A percentile compares a stretch with the other conserved stretches of the same genome.
These are phyloP conservation scores for Bambusicola thoracicus DNA, from an alignment of 2,113 vertebrate species.

Conservation along the genomic window DNA sequence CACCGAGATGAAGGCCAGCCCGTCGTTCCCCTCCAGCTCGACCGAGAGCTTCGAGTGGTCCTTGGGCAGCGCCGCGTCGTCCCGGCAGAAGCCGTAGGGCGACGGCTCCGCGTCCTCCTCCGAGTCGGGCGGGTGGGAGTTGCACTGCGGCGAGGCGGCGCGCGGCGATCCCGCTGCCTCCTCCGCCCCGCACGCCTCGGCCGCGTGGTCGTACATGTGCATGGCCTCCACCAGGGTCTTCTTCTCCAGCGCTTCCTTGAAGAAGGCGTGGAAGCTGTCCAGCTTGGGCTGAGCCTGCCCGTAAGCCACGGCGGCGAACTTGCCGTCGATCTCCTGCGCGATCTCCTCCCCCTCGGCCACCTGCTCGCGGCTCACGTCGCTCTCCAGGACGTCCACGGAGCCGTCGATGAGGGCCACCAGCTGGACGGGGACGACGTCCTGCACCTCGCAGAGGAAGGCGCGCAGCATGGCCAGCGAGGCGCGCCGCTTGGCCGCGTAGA, in stretches of 20 bases:
- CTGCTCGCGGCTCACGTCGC: conserved; percentile 87
- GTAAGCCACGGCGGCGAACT: conserved; percentile 84
- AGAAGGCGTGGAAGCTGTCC: conserved; percentile 89
- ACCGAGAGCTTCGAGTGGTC: conserved; percentile 85
- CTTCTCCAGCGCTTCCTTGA: conserved; percentile 92
- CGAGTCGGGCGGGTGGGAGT: conserved; percentile 87
- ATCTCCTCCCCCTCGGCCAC: conserved; percentile 91
- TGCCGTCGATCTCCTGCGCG: conserved; percentile 91
- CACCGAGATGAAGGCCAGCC: conserved; percentile 84
- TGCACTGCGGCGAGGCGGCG: conserved; percentile 89
- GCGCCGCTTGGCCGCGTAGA: conserved; percentile 89
- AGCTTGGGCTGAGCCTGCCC: conserved; percentile 87
- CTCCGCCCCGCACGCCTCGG: conserved; percentile 82
- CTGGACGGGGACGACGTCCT: conserved; percentile 94
- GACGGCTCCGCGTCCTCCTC: conserved; percentile 76
- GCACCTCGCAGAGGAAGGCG: conserved; percentile 95
- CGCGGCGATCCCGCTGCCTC: conserved; percentile 69
- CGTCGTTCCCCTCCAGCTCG: conserved; percentile 88
- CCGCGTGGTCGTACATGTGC: conserved; percentile 93
- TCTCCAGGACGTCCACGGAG: conserved; percentile 83
- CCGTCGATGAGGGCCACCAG: conserved; percentile 88
- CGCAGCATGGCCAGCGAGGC: conserved; percentile 93
- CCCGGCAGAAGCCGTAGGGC: no score
- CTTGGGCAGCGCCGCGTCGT: conserved; percentile 59
- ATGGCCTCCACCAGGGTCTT: conserved; percentile 91